These are phyloP conservation scores for Anastrepha ludens DNA, from an alignment of 1,140 invertebrate species.

Conservation along the genomic window DNA sequence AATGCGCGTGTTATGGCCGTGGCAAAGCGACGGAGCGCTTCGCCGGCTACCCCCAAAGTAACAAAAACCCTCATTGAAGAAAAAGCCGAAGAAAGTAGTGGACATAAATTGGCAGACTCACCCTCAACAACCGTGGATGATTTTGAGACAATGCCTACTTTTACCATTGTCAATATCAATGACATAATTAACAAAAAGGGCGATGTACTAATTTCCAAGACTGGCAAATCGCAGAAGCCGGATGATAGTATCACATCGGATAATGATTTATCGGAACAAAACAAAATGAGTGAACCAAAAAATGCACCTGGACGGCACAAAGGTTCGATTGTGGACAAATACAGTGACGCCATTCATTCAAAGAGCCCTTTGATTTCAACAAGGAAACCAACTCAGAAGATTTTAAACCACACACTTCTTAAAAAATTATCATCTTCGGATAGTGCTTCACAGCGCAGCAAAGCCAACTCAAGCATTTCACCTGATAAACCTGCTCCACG, in stretches of 20 bases:
- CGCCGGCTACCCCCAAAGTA: not conserved
- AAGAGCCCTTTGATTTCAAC: not conserved
- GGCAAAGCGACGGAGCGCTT: conserved; percentile 26
- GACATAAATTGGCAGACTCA: conserved; percentile 14
- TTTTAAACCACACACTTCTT: conserved; percentile 52
- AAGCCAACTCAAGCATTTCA: not conserved
- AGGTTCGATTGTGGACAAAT: not conserved
- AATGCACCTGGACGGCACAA: not conserved
- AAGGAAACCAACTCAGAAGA: conserved; percentile 51
- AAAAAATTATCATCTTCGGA: conserved; percentile 27
- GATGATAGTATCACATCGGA: conserved; percentile 50
- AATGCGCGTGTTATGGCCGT: not conserved
- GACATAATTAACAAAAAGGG: conserved; percentile 72
- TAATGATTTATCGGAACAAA: not conserved
- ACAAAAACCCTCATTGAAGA: conserved; percentile 27
- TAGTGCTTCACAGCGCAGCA: not conserved
- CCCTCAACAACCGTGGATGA: conserved; percentile 54
- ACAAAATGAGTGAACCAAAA: not conserved
- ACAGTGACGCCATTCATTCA: not conserved
- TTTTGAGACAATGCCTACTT: conserved; percentile 66
- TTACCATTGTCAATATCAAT: conserved; percentile 72
- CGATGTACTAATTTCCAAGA: conserved; percentile 68
- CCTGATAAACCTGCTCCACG: conserved; percentile 67
- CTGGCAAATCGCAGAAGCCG: conserved; percentile 53
- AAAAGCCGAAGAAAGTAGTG: not conserved